phyloP scores from a whole-genome alignment of 1,140 invertebrate genomes.

The Drosophila repleta region DNA sequence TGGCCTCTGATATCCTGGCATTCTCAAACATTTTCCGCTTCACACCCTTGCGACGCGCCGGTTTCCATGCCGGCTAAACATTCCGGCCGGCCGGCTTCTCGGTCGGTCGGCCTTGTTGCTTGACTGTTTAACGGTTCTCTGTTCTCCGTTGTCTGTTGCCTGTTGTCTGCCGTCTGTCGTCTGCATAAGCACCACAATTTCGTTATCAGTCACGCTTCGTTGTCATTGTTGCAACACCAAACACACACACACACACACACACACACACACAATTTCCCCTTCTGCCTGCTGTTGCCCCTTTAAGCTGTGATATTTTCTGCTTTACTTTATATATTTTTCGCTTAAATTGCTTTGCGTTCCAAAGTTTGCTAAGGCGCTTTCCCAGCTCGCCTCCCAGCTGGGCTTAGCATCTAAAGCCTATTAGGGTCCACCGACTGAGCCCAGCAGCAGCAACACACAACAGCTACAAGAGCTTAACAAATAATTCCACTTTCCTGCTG shows the following conservation, averaged over 20 bases:
- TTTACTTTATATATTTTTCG: neutral
- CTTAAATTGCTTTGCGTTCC: constrained; percentile 1
- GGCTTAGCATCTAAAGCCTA: constrained; percentile 40
- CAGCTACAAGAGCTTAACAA: constrained; percentile 12
- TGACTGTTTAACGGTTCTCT: neutral
- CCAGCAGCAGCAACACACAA: neutral
- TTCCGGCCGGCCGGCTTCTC: neutral
- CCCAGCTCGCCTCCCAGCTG: constrained; percentile 18
- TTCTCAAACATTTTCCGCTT: constrained; percentile 7
- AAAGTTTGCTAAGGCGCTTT: constrained; percentile 39
- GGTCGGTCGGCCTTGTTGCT: constrained; percentile 1
- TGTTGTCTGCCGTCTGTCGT: too few species aligned
- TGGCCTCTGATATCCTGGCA: constrained; percentile 35
- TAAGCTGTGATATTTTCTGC: constrained; percentile 25
- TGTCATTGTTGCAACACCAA: constrained; percentile 37
- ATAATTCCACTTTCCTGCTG: neutral
- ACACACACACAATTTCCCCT: neutral
- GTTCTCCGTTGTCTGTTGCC: too few species aligned
- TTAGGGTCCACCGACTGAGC: constrained; percentile 21
- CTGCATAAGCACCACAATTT: constrained; percentile 54
- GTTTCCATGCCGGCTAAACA: constrained; percentile 43
- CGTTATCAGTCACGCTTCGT: constrained; percentile 59
- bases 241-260: constrained; percentile 10
- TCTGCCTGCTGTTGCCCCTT: neutral
- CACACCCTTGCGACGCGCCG: neutral